phyloP scores from a whole-genome alignment of 2,113 vertebrate genomes.

The Condylura cristata region DNA sequence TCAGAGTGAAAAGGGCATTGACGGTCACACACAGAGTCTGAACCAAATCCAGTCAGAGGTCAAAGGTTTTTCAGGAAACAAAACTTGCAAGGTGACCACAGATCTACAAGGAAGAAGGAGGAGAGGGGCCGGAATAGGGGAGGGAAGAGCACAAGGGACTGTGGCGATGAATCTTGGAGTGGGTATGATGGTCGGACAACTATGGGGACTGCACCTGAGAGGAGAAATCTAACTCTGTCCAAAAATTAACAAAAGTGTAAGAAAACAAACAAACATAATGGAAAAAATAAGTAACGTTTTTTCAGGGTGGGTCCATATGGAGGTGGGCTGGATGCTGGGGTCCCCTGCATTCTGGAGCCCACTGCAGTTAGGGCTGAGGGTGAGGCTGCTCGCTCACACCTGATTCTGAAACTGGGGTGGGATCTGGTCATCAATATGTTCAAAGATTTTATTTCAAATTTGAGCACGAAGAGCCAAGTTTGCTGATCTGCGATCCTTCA shows the following conservation, averaged over 20 bases:
- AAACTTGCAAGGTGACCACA: background rate
- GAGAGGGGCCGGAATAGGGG: too few relatives aligned
- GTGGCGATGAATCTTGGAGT: too few relatives aligned
- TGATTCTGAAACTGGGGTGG: background rate
- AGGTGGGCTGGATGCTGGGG: background rate
- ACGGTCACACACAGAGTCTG: background rate
- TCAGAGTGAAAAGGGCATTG: background rate
- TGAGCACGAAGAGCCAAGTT: background rate
- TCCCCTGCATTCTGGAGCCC: background rate
- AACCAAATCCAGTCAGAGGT: background rate
- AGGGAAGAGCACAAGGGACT: too few relatives aligned
- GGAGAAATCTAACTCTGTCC: too few relatives aligned
- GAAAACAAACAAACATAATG: too few relatives aligned
- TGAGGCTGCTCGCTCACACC: fast-evolving
- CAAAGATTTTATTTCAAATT: background rate
- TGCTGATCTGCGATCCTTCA: background rate
- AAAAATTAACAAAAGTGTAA: too few relatives aligned
- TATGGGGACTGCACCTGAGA: too few relatives aligned
- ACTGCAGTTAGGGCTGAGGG: background rate
- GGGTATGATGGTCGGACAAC: too few relatives aligned
- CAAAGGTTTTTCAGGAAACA: background rate
- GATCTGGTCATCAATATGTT: background rate
- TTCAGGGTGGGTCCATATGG: background rate
- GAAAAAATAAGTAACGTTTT: too few relatives aligned
- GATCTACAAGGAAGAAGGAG: too few relatives aligned